Conservation (phyloP, 2,888 invertebrate genomes). For the Pteria penguin region DNA sequence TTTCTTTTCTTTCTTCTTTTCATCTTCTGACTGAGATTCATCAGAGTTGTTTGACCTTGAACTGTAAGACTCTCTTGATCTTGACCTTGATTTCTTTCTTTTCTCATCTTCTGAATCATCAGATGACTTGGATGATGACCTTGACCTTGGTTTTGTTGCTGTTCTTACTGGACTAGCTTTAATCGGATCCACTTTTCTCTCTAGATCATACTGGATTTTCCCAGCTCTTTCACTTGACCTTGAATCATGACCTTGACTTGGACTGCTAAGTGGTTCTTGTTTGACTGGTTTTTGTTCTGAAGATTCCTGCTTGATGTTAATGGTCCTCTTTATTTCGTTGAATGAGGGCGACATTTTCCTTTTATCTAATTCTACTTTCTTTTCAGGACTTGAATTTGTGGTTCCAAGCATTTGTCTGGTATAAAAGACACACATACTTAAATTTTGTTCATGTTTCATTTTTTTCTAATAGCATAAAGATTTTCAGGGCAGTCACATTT, state of each 20-base stretch:
- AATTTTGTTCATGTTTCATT: too few species aligned
- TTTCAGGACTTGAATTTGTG: neutral
- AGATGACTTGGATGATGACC: constrained; percentile 42
- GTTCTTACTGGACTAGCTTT: constrained; percentile 39
- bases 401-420: neutral
- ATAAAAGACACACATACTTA: too few species aligned
- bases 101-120: constrained; percentile 20
- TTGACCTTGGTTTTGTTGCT: constrained; percentile 34
- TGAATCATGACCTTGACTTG: neutral
- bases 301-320: neutral
- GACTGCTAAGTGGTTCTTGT: neutral
- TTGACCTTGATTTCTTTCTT: constrained; percentile 53
- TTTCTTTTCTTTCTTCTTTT: constrained; percentile 60
- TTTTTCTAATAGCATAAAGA: too few species aligned
- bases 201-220: constrained; percentile 69
- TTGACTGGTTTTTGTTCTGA: neutral
- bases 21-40: constrained; percentile 40
- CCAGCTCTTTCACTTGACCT: neutral
- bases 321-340: neutral
- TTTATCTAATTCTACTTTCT: neutral
- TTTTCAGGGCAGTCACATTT: too few species aligned
- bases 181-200: constrained; percentile 39
- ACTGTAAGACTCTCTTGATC: constrained; percentile 44
- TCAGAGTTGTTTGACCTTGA: constrained; percentile 46
- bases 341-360: neutral